Evolutionary conservation across 1,140 invertebrate species (phyloP), one percentile per base, ranked within the genome.

Genomic region (Zaprionus lachaisei): DNA sequence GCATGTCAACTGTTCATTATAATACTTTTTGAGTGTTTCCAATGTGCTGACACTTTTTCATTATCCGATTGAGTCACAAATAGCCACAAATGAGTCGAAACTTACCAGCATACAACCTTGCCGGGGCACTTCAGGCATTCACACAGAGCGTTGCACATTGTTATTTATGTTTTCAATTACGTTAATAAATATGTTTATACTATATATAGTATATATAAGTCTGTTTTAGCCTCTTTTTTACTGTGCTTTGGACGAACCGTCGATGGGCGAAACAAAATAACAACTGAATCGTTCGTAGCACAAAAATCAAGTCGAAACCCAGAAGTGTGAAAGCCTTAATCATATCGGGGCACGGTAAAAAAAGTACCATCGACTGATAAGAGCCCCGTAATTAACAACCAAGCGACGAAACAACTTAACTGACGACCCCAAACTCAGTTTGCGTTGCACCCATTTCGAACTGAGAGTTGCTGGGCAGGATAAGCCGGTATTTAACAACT

Each of bases 61-160:
- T 51, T 37, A 41, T 20, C 12, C 6, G 22, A 4, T 7, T 85
- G 79, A 72, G 76, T 86, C 68, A 76, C 38, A 47, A 22, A 22
- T 6, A 5, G 15, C n/a, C 5, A 24, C 15, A 51, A 55, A 28
- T 37, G 28, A 12, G 37, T 31, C 28, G 41, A 63, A 62, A 80
- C 91, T 91, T 89, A 92, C 91, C 91, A 92, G 68, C 91, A 92
- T 24, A 92, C 66, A 15, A 92, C 81, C 69, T 91, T 92, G 77
- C 81, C 91, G 2, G 91, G 91, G 61, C 91, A 92, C 67, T 92
- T 92, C 2, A 92, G 63, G 72, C 86, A 84, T 77, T 92, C 91
- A 72, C 83, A 92, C 5, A 84, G 79, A 72, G 79, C 80, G 61
- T 91, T 83, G 65, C 91, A 92, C 91, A 92, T 92, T 57, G 77